Base-by-base conservation (phyloP, 2,888 invertebrate genomes). In the Dasysyrphus tricinctus region DNA sequence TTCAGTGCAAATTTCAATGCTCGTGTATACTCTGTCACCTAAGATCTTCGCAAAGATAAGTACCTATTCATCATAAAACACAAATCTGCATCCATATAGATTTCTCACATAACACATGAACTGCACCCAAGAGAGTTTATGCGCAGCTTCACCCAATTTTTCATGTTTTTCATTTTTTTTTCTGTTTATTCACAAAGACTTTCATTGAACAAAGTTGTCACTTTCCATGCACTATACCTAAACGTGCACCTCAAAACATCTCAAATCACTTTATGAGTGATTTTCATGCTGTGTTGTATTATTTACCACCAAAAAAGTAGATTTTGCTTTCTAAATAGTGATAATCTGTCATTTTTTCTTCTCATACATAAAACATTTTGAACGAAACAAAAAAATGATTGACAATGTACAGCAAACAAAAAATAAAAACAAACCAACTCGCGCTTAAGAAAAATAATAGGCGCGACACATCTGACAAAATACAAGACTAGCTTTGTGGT, bases 301-400 rank as follows among this genome's bases (percentile, higher is more conserved):
- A 79, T 75, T 79, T 83, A 80, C 72, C 80, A 73, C 80, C 72
- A 84, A 76, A 61, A 61, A 84, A 80, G 84, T 76, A 69, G 73
- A 85, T 77, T 85, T 85, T 85, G 80, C 85, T 85, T 85, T 85
- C 85, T 85, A 85, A 61, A 84, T 76, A 73, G 80, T 65, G 42
- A 77, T 85, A 85, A 86, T 86, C 82, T 82, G 82, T 86, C 86
- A 86, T 51, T 67, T 51, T 44, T 67, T 51, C 49, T 51, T 51
- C 51, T 67, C 67, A 67, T 78, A 78, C 81, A 78, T 81, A 75
- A 82, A 85, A 85, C 81, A 85, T 80, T 76, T 61, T 5, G n/a
- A 47, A 56, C 69, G 14, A 39, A 67, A 67, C 16, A 49, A 51
- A 67, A 12, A 34, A 24, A 65, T 82, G 82, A 86, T 86, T 75